A percentile compares a stretch with the other conserved stretches of the same genome.
phyloP scores from a whole-genome alignment of 2,797 vertebrate genomes.

The Masticophis lateralis region DNA sequence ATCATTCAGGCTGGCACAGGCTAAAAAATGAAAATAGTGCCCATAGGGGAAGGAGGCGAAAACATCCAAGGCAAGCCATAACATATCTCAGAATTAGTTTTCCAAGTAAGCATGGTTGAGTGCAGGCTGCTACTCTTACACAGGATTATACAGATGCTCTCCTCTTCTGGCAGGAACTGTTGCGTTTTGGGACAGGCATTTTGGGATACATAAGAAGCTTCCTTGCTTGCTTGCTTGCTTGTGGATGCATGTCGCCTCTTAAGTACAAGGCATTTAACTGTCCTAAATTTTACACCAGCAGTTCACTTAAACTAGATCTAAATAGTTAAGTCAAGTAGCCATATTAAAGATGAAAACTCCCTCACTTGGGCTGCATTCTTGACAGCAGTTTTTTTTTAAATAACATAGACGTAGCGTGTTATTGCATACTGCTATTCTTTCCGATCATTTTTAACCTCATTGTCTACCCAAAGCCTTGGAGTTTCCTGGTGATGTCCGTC shows the following conservation, averaged over 20 bases:
- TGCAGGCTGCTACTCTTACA: background rate
- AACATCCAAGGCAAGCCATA: background rate
- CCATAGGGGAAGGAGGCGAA: background rate
- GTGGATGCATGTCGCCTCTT: background rate
- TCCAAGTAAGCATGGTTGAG: background rate
- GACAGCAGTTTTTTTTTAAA: background rate
- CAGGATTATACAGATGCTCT: background rate
- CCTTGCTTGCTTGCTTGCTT: background rate
- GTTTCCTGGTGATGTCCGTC: background rate
- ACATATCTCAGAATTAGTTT: background rate
- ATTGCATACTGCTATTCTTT: background rate
- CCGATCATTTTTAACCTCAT: background rate
- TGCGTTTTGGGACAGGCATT: background rate
- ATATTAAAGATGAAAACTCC: background rate
- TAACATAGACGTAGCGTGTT: background rate
- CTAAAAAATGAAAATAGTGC: background rate
- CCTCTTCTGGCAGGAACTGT: background rate
- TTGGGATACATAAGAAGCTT: background rate
- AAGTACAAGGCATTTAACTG: background rate
- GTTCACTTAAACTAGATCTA: background rate
- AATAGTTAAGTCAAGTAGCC: background rate
- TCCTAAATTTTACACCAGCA: accelerated
- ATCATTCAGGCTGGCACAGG: slow-evolving; percentile 43
- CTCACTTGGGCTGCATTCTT: background rate
- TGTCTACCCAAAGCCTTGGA: background rate